A percentile compares a stretch with the other conserved stretches of the same genome.
Conservation (phyloP, 1,140 invertebrate genomes). For the Tachypleus tridentatus region DNA sequence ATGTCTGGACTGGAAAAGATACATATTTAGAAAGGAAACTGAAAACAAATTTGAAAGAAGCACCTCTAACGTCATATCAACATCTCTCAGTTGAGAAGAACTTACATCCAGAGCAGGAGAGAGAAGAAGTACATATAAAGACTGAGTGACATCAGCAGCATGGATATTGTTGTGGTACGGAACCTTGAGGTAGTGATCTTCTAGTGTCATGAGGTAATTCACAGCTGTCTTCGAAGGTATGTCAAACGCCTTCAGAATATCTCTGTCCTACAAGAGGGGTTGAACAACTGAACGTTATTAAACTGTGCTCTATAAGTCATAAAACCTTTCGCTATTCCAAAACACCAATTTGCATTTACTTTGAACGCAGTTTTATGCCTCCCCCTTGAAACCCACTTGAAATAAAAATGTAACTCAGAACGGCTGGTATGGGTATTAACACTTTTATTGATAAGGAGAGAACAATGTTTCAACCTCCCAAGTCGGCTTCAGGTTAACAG, state of each 20-base stretch:
- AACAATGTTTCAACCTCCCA: no score
- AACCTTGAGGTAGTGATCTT: slow-evolving; percentile 93
- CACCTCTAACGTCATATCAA: no score
- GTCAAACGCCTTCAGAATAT: slow-evolving; percentile 81
- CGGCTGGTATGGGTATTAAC: not conserved
- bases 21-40: no score
- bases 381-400: not conserved
- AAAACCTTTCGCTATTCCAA: not conserved
- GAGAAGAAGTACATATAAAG: slow-evolving; percentile 78
- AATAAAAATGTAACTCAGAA: not conserved
- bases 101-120: slow-evolving; percentile 54
- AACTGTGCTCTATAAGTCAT: slow-evolving; percentile 13
- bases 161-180: slow-evolving; percentile 93
- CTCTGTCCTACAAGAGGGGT: slow-evolving; percentile 54
- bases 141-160: slow-evolving; percentile 89
- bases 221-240: slow-evolving; percentile 88
- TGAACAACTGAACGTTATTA: not conserved
- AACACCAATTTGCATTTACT: not conserved
- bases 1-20: no score
- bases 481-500: no score
- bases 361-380: not conserved
- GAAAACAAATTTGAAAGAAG: no score
- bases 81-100: not conserved
- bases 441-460: not conserved
- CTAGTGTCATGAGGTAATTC: slow-evolving; percentile 91